Percentiles rank a stretch among this genome's conserved stretches.
phyloP scores from a whole-genome alignment of 2,888 invertebrate species.

The Standfussiana lucernea region DNA sequence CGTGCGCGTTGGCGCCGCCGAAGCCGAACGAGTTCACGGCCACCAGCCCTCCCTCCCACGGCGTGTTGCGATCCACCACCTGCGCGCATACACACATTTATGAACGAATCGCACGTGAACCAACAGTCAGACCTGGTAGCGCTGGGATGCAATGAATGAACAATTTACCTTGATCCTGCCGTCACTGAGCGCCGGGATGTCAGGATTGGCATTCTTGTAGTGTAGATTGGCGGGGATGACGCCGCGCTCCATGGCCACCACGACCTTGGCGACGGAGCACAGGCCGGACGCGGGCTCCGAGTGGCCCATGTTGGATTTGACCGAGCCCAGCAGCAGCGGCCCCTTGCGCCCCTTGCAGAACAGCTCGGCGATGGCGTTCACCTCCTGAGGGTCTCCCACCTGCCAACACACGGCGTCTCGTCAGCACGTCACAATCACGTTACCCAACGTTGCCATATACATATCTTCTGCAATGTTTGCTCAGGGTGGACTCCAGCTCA shows the following conservation, averaged over 20 bases:
- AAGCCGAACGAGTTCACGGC: conserved; percentile 99
- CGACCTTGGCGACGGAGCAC: conserved; percentile 96
- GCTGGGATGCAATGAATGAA: neutral
- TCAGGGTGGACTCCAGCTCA: too few relatives aligned
- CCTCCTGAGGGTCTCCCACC: conserved; percentile 99
- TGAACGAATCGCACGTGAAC: neutral
- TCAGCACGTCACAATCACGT: neutral
- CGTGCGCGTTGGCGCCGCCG: conserved; percentile 99
- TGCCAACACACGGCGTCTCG: conserved; percentile 62
- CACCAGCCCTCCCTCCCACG: conserved; percentile 97
- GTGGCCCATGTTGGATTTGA: conserved; percentile 99
- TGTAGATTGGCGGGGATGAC: conserved; percentile 98
- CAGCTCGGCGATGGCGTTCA: conserved; percentile 97
- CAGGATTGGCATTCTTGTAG: conserved; percentile 95
- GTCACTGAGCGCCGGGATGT: conserved; percentile 97
- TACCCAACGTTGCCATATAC: too few relatives aligned
- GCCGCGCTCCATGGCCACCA: conserved; percentile 98
- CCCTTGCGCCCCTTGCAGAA: conserved; percentile 95
- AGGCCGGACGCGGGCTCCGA: conserved; percentile 98
- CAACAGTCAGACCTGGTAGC: neutral
- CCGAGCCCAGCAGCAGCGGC: conserved; percentile 97
- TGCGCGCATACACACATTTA: conserved; percentile 62
- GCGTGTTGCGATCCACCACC: conserved; percentile 95
- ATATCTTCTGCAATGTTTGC: neutral
- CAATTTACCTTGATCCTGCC: conserved; percentile 94